phyloP scores from a whole-genome alignment of 2,797 vertebrate genomes.

The Rhadinocentrus ornatus region DNA sequence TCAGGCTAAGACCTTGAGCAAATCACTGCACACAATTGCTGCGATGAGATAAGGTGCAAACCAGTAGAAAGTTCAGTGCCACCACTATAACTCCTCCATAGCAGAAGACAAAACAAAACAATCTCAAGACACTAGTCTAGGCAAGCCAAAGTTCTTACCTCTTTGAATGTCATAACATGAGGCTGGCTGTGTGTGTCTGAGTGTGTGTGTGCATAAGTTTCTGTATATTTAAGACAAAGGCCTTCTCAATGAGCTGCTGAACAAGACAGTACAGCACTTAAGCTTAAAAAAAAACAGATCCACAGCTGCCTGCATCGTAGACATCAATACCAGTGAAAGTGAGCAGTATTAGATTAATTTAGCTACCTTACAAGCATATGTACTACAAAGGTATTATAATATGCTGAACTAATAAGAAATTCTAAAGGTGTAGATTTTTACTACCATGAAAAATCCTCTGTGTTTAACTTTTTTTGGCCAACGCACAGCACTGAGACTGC shows the following conservation, averaged over 20 bases:
- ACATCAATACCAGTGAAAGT: not conserved
- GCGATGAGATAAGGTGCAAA: constrained; percentile 44
- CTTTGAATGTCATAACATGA: constrained; percentile 60
- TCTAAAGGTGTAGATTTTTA: not conserved
- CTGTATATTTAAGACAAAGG: constrained; percentile 49
- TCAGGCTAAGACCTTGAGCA: constrained; percentile 33
- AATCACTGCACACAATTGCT: constrained; percentile 8
- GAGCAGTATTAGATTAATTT: not conserved
- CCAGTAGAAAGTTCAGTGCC: constrained; percentile 33
- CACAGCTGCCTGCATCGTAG: constrained; percentile 2
- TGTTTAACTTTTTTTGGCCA: too few species aligned
- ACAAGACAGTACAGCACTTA: constrained; percentile 9
- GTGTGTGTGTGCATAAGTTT: constrained; percentile 30
- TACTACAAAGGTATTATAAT: not conserved
- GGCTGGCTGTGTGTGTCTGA: constrained; percentile 37
- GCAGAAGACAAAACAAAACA: constrained; percentile 49
- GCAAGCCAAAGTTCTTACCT: constrained; percentile 63
- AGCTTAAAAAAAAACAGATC: too few species aligned
- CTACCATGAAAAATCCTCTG: not conserved
- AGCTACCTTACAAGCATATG: not conserved
- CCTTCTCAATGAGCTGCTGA: constrained; percentile 28
- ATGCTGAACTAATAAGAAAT: not conserved
- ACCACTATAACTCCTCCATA: constrained; percentile 29
- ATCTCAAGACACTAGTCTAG: constrained; percentile 64
- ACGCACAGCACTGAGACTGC: too few species aligned